Evolutionary conservation across 2,797 vertebrate genomes (phyloP), one percentile per base, ranked within the genome.

Genomic region (Acanthiza pusilla): DNA sequence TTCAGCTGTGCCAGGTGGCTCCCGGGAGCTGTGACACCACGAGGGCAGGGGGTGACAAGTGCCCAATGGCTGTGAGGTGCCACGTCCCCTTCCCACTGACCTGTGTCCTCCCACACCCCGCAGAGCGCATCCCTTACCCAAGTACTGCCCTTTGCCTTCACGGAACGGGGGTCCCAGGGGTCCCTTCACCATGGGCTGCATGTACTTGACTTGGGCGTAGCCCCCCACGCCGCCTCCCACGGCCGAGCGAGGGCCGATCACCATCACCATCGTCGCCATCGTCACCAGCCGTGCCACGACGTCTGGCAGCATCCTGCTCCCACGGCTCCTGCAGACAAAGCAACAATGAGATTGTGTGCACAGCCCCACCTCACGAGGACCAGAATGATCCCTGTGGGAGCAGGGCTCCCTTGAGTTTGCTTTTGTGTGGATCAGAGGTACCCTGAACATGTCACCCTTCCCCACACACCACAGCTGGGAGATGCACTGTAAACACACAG

Each of bases 161-260:
- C 99, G 98, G 97, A 99, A 99, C 2, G 99, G 99, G 29, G 99
- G 99, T 81, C 99, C 99, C 65, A 99, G 98, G 4, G 99, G 99
- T 45, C 99, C 99, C 97, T 99, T 99, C 98, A 99, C 98, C 99
- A 99, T 99, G 91, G 99, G 99, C 96, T 99, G 99, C 97, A 99
- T 98, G 96, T 99, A 99, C 97, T 99, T 99, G 97, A 99, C 98
- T 68, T 99, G 99, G 50, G 98, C 97, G 10, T 99, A 99, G 62
- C 98, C 98, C 15, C 98, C 97, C 3, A 97, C 98, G 12, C 97
- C 97, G 3, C 98, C 98, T 84, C 97, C 98, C 3, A 98, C 96
- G 27, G 97, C 96, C 2, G 93, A 81, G 30, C 73, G 68, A 42
- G 91, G 76, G 27, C 93, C 84, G 11, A 96, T 32, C 72, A 90